phyloP scores from a whole-genome alignment of 2,113 vertebrate species.

The Nesoenas mayeri region DNA sequence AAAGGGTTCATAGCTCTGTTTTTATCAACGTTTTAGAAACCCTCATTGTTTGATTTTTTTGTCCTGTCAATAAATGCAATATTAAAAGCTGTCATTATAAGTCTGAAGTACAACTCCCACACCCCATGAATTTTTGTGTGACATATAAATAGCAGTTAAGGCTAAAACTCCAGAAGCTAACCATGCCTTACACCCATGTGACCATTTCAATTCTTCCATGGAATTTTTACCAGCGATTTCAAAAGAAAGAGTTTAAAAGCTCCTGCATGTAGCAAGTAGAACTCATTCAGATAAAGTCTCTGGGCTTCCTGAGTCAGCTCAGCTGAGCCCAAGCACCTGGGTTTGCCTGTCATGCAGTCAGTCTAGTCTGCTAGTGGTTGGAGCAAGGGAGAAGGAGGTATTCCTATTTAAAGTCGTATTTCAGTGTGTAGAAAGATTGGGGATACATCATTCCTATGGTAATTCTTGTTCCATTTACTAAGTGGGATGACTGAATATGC shows the following conservation, averaged over 20 bases:
- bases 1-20: fast-evolving
- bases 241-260: not conserved
- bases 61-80: not conserved
- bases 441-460: fast-evolving
- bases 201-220: not conserved
- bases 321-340: not conserved
- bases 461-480: not conserved
- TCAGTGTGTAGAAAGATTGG: fast-evolving
- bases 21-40: not conserved
- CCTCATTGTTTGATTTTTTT: not conserved
- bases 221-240: not conserved
- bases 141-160: fast-evolving
- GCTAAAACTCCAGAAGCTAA: not conserved
- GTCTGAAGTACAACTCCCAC: no score
- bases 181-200: fast-evolving
- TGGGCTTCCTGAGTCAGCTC: not conserved
- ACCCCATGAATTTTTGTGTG: fast-evolving
- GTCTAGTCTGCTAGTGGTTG: no score
- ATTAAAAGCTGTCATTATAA: not conserved
- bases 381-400: not conserved
- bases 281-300: fast-evolving
- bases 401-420: fast-evolving
- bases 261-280: fast-evolving
- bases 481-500: fast-evolving
- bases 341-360: fast-evolving